A percentile compares a stretch with the other conserved stretches of the same genome.
phyloP scores from a whole-genome alignment of 2,888 invertebrate genomes.

The Aleiodes leptofemur region DNA sequence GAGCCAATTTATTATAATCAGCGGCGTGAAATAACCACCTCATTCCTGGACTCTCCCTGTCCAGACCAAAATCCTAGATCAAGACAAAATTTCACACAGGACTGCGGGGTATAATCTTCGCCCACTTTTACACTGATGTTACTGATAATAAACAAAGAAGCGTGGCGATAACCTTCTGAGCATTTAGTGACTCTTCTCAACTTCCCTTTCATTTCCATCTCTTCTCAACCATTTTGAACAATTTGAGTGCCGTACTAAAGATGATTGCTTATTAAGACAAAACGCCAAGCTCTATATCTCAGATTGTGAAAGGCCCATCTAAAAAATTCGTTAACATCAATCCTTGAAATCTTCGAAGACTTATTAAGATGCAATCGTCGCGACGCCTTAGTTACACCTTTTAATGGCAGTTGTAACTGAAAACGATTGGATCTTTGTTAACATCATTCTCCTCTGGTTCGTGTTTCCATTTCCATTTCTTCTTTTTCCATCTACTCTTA shows the following conservation, averaged over 20 bases:
- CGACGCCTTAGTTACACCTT: slow-evolving; percentile 54
- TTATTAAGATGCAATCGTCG: slow-evolving; percentile 54
- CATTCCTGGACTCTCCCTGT: slow-evolving; percentile 44
- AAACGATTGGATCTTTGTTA: slow-evolving; percentile 61
- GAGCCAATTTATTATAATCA: slow-evolving; percentile 60
- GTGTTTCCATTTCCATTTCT: slow-evolving; percentile 29
- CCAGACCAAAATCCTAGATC: background rate
- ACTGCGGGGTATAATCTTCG: background rate
- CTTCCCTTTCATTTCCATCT: slow-evolving; percentile 9
- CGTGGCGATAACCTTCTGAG: slow-evolving; percentile 11
- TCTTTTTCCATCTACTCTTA: slow-evolving; percentile 20
- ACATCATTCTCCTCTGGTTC: slow-evolving; percentile 23
- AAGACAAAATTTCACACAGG: background rate
- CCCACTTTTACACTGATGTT: slow-evolving; percentile 39
- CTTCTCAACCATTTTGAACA: background rate
- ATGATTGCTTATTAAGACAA: slow-evolving; percentile 25
- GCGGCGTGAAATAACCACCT: slow-evolving; percentile 60
- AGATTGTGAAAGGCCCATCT: background rate
- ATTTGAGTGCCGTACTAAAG: slow-evolving; percentile 2
- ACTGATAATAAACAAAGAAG: slow-evolving; percentile 40
- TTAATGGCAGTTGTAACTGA: slow-evolving; percentile 66
- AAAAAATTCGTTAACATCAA: slow-evolving; percentile 39
- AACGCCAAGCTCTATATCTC: background rate
- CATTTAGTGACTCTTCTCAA: slow-evolving; percentile 14
- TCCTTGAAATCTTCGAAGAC: slow-evolving; percentile 37